Conservation (phyloP, 2,797 vertebrate species). For the Mastacembelus armatus region DNA sequence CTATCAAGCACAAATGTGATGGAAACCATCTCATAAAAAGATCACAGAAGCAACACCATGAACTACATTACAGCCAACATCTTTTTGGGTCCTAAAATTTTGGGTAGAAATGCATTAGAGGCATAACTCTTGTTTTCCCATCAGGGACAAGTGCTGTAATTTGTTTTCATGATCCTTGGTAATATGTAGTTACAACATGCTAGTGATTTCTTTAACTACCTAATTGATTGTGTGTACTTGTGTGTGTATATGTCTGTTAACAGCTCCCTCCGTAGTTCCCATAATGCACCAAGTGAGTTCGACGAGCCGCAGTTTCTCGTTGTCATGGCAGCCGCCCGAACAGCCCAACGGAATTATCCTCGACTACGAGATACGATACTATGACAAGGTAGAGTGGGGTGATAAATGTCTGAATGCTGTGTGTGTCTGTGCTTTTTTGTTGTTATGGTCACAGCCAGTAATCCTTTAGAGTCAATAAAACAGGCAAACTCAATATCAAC, state of each 20-base stretch:
- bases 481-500: slow-evolving; percentile 48
- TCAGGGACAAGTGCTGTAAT: slow-evolving; percentile 66
- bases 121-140: slow-evolving; percentile 57
- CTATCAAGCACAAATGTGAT: slow-evolving; percentile 47
- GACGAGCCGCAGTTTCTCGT: slow-evolving; percentile 94
- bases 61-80: slow-evolving; percentile 43
- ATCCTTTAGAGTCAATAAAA: slow-evolving; percentile 57
- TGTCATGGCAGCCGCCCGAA: slow-evolving; percentile 96
- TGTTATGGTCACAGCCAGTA: slow-evolving; percentile 34
- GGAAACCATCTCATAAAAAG: slow-evolving; percentile 55
- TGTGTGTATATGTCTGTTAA: slow-evolving; percentile 43
- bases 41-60: slow-evolving; percentile 33
- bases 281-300: slow-evolving; percentile 98
- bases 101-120: slow-evolving; percentile 51
- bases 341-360: slow-evolving; percentile 97
- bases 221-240: slow-evolving; percentile 59
- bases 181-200: slow-evolving; percentile 49
- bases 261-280: slow-evolving; percentile 94
- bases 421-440: slow-evolving; percentile 21
- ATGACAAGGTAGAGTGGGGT: slow-evolving; percentile 90
- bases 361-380: slow-evolving; percentile 95
- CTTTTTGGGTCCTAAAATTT: slow-evolving; percentile 51
- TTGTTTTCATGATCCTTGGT: slow-evolving; percentile 65
- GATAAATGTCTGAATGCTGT: slow-evolving; percentile 54
- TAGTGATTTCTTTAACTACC: slow-evolving; percentile 32